These are phyloP conservation scores for Eulemur macaco DNA, from an alignment of 2,113 vertebrate species.

Conservation along the genomic window DNA sequence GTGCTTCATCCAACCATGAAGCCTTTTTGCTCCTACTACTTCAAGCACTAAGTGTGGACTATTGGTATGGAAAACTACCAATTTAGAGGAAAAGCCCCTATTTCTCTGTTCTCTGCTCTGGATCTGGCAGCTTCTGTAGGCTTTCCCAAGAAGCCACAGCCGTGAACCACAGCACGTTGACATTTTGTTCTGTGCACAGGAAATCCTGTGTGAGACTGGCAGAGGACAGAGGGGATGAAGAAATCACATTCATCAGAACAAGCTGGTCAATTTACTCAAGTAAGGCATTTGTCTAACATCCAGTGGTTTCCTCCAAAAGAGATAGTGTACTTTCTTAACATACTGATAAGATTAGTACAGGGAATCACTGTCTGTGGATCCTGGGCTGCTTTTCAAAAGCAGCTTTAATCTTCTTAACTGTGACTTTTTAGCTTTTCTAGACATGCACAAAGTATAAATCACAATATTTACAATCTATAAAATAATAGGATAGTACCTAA, in stretches of 20 bases:
- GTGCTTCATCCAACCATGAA: neutral
- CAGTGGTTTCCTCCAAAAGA: slow-evolving; percentile 43
- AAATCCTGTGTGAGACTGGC: slow-evolving; percentile 21
- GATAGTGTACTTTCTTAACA: neutral
- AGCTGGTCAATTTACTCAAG: neutral
- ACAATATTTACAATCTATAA: neutral
- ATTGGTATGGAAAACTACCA: neutral
- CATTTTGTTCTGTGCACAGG: slow-evolving; percentile 1
- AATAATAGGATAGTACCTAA: neutral
- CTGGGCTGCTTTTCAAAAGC: neutral
- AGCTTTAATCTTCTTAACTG: neutral
- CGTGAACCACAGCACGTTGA: accelerated
- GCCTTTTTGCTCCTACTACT: neutral
- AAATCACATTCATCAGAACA: neutral
- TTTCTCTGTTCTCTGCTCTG: neutral
- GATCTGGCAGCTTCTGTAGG: neutral
- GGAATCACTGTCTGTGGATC: neutral
- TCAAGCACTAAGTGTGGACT: neutral
- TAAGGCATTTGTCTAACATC: slow-evolving; percentile 32
- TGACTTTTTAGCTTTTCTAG: neutral
- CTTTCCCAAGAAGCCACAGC: neutral
- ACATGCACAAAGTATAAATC: neutral
- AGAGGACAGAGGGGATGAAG: neutral
- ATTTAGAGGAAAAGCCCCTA: neutral
- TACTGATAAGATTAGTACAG: slow-evolving; percentile 10